Conservation (phyloP, 2,797 vertebrate genomes). For the Sphaeramia orbicularis region DNA sequence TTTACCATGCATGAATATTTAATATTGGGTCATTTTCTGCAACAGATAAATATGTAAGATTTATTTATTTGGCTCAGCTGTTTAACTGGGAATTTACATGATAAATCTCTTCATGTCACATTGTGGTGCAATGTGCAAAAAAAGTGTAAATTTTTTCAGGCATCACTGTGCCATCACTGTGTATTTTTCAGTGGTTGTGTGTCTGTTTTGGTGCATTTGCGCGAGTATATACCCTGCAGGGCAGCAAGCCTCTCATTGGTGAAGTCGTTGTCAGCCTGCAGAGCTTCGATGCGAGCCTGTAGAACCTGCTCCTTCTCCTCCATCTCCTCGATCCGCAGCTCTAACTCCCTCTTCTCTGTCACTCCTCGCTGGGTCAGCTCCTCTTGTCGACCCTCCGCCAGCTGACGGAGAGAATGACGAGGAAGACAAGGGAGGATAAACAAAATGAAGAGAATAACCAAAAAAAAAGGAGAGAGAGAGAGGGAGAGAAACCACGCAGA, state of each 20-base stretch:
- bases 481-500: too few species aligned
- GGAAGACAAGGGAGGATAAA: not conserved
- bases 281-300: conserved; percentile 97
- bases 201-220: not conserved
- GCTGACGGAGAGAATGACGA: conserved; percentile 73
- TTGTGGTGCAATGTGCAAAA: too few species aligned
- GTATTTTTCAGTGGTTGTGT: too few species aligned
- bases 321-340: conserved; percentile 96
- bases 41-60: too few species aligned
- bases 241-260: conserved; percentile 96
- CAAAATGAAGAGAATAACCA: not conserved
- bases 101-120: too few species aligned
- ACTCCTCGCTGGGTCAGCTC: conserved; percentile 95
- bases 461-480: too few species aligned
- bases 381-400: conserved; percentile 93
- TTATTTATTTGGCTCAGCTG: too few species aligned
- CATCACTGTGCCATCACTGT: too few species aligned
- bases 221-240: conserved; percentile 90
- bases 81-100: too few species aligned
- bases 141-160: too few species aligned
- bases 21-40: too few species aligned
- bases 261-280: conserved; percentile 99
- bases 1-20: too few species aligned
- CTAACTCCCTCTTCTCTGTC: conserved; percentile 94
- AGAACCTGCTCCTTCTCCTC: conserved; percentile 98